phyloP scores from a whole-genome alignment of 2,113 vertebrate genomes.

The Podiceps cristatus region DNA sequence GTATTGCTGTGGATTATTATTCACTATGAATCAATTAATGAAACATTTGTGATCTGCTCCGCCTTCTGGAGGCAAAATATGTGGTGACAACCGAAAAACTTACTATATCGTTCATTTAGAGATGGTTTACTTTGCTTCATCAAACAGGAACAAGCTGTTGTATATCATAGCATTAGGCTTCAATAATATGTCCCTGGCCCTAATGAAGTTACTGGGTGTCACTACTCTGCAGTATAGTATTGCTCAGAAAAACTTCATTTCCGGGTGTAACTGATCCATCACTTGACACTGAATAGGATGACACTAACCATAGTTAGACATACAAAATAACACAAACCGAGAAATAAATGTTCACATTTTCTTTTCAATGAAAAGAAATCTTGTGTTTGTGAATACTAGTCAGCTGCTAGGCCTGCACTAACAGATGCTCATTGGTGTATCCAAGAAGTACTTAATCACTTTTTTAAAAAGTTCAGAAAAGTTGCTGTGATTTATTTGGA shows the following conservation, averaged over 20 bases:
- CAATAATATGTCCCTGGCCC: neutral
- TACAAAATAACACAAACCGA: neutral
- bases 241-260: neutral
- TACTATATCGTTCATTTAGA: neutral
- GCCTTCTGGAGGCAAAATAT: neutral
- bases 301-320: neutral
- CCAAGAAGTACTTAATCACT: slow-evolving; percentile 25
- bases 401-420: neutral
- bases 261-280: neutral
- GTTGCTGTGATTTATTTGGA: slow-evolving; percentile 58
- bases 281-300: neutral
- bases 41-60: neutral
- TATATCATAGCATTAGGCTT: neutral
- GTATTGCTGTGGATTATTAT: neutral
- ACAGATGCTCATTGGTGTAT: neutral
- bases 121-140: neutral
- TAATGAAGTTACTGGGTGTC: neutral
- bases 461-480: slow-evolving; percentile 54
- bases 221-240: neutral
- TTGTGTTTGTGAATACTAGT: neutral
- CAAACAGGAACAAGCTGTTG: neutral
- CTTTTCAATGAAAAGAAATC: neutral
- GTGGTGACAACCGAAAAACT: neutral
- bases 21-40: neutral
- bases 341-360: neutral